Conservation (phyloP, 2,888 invertebrate species). For the Hydraecia micacea region DNA sequence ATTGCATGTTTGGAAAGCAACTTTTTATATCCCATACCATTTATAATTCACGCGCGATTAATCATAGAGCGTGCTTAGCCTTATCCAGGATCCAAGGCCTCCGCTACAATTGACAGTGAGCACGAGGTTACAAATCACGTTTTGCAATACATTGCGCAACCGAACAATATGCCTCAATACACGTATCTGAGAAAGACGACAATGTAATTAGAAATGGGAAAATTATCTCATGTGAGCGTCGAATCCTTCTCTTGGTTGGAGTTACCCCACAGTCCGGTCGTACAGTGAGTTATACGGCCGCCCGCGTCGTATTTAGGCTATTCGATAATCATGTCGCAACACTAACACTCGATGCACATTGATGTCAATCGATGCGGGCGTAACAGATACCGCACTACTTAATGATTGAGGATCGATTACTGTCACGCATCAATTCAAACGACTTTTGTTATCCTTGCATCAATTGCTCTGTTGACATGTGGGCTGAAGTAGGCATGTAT, state of each 20-base stretch:
- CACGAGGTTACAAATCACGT: slow-evolving; percentile 38
- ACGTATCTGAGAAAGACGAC: slow-evolving; percentile 1
- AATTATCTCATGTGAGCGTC: background rate
- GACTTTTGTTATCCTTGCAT: slow-evolving; percentile 60
- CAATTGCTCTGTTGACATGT: slow-evolving; percentile 56
- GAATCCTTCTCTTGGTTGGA: slow-evolving; percentile 13
- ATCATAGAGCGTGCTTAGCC: slow-evolving; percentile 55
- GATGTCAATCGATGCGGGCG: slow-evolving; percentile 80
- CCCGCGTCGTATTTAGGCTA: slow-evolving; percentile 79
- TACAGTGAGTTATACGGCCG: slow-evolving; percentile 73
- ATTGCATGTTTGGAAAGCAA: slow-evolving; percentile 41
- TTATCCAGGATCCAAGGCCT: slow-evolving; percentile 57
- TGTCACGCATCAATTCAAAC: slow-evolving; percentile 67
- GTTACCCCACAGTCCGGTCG: slow-evolving; percentile 32
- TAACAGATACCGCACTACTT: slow-evolving; percentile 72
- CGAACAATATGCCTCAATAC: background rate
- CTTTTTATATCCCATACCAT: slow-evolving; percentile 38
- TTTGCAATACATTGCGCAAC: slow-evolving; percentile 49
- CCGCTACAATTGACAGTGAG: slow-evolving; percentile 42
- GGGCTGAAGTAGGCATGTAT: slow-evolving; percentile 25
- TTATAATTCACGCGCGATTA: slow-evolving; percentile 46
- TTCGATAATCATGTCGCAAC: slow-evolving; percentile 79
- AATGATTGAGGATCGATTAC: slow-evolving; percentile 72
- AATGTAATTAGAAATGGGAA: slow-evolving; percentile 14
- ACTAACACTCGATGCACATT: slow-evolving; percentile 74